Evolutionary conservation across 2,888 invertebrate genomes (phyloP), one percentile per base, ranked within the genome.

Genomic region (Galeopsomyia nigrocyanea): DNA sequence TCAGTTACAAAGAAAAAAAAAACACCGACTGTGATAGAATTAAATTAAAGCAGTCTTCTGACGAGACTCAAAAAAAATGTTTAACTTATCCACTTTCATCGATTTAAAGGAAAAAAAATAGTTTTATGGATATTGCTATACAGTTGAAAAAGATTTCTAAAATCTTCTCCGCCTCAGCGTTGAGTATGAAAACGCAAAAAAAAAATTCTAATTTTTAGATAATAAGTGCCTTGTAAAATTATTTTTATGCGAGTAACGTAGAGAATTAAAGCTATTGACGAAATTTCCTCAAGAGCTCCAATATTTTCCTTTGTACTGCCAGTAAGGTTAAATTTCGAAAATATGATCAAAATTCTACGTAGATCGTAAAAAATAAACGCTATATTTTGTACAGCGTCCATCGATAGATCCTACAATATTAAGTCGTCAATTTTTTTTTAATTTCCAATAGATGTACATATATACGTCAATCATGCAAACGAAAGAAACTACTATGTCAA

Each of bases 21-120:
- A 10, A 75, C 69, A 75, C 58, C 70, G 72, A 68, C 75, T 75
- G 75, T 75, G 75, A 72, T 75, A 72, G 70, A 67, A 53, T 63
- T 63, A 70, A 70, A 63, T 63, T 69, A 57, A 72, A 67, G 56
- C 46, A 68, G 69, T 71, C 71, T 72, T 26, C 26, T 67, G n/a
- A 60, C 56, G 62, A 72, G 75, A 68, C 72, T 72, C 55, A 69
- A 72, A 71, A 58, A 68, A 58, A 68, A 53, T 31, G 74, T 71
- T 68, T 53, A 51, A 66, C 66, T 65, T 67, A 58, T 66, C 31
- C 69, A 63, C 68, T 66, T 58, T 66, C 68, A 63, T 68, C 50
- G 22, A 61, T 46, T 7, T 56, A 64, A 67, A 67, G 5, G 26
- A 26, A 67, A 46, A 70, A 62, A 72, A 39, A 39, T 31, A 5